Percentiles rank a stretch among this genome's conserved stretches.
Conservation (phyloP, 2,888 invertebrate genomes). For the Mythimna ferrago region DNA sequence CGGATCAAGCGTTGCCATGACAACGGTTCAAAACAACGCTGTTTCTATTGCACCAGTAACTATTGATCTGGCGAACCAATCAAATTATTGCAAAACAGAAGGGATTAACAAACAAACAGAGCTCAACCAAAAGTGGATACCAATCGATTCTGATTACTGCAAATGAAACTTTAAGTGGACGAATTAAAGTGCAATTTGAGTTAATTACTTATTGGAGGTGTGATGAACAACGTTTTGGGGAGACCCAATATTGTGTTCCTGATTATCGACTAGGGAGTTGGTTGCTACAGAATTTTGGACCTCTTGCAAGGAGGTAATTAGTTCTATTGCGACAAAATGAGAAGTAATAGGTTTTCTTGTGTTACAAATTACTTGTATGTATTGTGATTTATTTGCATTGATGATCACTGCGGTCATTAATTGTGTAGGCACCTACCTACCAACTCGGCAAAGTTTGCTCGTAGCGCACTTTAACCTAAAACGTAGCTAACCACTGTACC, state of each 20-base stretch:
- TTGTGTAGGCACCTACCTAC: too few relatives aligned
- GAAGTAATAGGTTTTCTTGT: conserved; percentile 37
- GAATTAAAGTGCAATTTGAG: conserved; percentile 81
- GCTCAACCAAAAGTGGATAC: conserved; percentile 73
- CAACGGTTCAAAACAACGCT: conserved; percentile 84
- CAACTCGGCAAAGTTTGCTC: too few relatives aligned
- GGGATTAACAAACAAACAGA: conserved; percentile 63
- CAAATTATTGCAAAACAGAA: conserved; percentile 56
- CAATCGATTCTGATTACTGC: conserved; percentile 70
- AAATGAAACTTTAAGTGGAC: conserved; percentile 79
- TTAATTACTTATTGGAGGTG: conserved; percentile 70
- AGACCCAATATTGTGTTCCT: conserved; percentile 43
- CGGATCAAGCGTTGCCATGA: conserved; percentile 83
- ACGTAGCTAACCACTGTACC: too few relatives aligned
- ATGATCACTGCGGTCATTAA: neutral
- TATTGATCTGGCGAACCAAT: conserved; percentile 72
- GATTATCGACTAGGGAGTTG: conserved; percentile 47
- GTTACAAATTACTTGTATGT: conserved; percentile 21
- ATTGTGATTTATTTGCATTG: neutral
- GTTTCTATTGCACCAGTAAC: conserved; percentile 71
- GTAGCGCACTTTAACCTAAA: too few relatives aligned
- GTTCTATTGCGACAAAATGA: conserved; percentile 38
- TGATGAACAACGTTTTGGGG: conserved; percentile 53
- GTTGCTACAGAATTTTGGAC: conserved; percentile 48
- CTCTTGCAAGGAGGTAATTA: conserved; percentile 45